Evolutionary conservation across 30 jellyfish, hydroid and myxozoan species (phyloP), one percentile per base, ranked within the genome.

Genomic region (Aurelia sp.): DNA sequence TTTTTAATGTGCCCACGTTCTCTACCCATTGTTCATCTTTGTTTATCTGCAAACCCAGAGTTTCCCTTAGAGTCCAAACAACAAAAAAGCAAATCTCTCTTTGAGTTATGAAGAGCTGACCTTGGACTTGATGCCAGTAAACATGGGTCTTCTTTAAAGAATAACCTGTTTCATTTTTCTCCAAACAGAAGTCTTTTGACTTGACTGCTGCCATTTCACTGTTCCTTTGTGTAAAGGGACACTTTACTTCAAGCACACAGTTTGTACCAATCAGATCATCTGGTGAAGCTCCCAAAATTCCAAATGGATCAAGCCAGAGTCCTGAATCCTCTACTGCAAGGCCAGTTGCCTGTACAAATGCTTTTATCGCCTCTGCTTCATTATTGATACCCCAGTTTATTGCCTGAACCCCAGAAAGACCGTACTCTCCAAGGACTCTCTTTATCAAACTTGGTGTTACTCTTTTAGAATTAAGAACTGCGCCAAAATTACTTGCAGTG

Each of bases 381-480:
- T 81, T 73, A 27, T 27, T 67, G 35, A 66, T 9, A 27, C 84
- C 74, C 91, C 90, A 76, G n/a, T 13, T 15, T 23, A 76, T 20
- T n/a, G 88, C 51, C 15, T 58, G 30, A 11, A 76, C 78, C 31
- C 88, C 79, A 61, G 78, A 57, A 18, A 79, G 63, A 62, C 66
- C 53, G n/a, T 79, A 30, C 47, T 48, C 47, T n/a, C n/a, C n/a
- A n/a, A n/a, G n/a, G n/a, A n/a, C n/a, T n/a, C n/a, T n/a, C n/a
- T n/a, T n/a, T n/a, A n/a, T n/a, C n/a, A n/a, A n/a, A n/a, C n/a
- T 44, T 2, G 90, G 84, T 18, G 90, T 79, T 52, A 79, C 48
- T 55, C 59, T 79, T 71, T 79, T 79, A 7, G 71, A 44, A 27
- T 66, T 41, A 1, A 40, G 71, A 5, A 79, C 90, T 20, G 72